Evolutionary conservation across 2,113 vertebrate genomes (phyloP), one percentile per base, ranked within the genome.

Genomic region (Tapirus terrestris): DNA sequence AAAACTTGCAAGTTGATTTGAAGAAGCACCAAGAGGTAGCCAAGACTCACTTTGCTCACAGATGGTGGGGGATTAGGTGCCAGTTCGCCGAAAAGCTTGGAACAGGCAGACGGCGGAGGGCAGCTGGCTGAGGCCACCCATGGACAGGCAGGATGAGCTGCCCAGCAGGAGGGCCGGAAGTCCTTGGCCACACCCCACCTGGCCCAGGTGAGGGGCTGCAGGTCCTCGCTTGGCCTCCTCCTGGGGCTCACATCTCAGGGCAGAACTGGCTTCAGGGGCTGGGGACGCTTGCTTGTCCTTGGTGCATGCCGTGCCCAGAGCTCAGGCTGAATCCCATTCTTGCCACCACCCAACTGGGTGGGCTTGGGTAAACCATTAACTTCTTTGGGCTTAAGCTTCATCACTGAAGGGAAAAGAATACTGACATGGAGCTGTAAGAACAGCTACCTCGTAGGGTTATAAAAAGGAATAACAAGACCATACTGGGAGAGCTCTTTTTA

Each of bases 61-160:
- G 97, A 98, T 98, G 98, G 98, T 27, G 89, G 94, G 63, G 80
- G 89, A 97, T 98, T 96, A 97, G 96, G 98, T 92, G 97, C 98
- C 98, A 98, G 97, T 97, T 97, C 97, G 95, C 94, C 82, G 43
- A 96, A 86, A 96, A 97, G 89, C 97, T 93, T 97, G 96, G 96
- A 96, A 94, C 14, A 6, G 7, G 97, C 91, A 96, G 96, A 87
- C 84, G 82, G 95, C 20, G 77, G 91, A 96, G 97, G 97, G 97
- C 97, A 98, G 96, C 98, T 92, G 96, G 96, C 63, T 31, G 79
- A 56, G 86, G 94, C 86, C 53, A 60, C 82, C 96, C 60, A 33
- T 29, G 83, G 96, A 82, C 96, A 68, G 36, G 79, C 87, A 48
- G 93, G 89, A 89, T 2, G 39, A n/a, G 95, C 95, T 51, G 65